phyloP scores from a whole-genome alignment of 1,140 invertebrate genomes.

The Oreohelix idahoensis region DNA sequence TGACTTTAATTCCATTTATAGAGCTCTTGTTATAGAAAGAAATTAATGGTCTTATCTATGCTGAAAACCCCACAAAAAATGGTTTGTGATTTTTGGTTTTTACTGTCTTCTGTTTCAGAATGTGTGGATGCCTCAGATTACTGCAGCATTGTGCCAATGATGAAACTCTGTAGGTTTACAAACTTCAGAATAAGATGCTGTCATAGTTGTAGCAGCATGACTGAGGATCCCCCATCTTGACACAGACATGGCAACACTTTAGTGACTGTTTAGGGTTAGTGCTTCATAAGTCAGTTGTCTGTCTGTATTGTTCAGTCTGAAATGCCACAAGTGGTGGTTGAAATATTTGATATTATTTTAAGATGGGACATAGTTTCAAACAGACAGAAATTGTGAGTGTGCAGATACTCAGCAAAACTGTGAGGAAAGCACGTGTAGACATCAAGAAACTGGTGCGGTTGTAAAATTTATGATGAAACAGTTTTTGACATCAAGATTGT shows the following conservation, averaged over 20 bases:
- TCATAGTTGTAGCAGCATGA: constrained; percentile 46
- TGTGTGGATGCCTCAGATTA: constrained; percentile 56
- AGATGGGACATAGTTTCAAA: background rate
- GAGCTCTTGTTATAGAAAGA: too few relatives aligned
- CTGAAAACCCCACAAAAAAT: too few relatives aligned
- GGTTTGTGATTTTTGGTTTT: background rate
- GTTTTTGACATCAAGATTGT: too few relatives aligned
- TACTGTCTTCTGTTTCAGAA: constrained; percentile 38
- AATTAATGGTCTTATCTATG: too few relatives aligned
- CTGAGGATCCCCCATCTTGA: constrained; percentile 35
- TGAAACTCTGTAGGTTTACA: constrained; percentile 55
- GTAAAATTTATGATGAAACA: too few relatives aligned
- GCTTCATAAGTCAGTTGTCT: background rate
- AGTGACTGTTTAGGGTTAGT: background rate
- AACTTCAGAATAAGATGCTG: constrained; percentile 57
- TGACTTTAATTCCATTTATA: too few relatives aligned
- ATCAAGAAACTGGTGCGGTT: too few relatives aligned
- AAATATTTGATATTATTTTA: background rate
- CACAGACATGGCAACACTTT: background rate
- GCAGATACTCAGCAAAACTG: too few relatives aligned
- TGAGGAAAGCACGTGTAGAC: too few relatives aligned
- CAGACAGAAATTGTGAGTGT: too few relatives aligned
- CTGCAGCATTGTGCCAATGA: constrained; percentile 56
- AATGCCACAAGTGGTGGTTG: background rate
- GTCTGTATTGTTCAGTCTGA: background rate